Percentiles rank a stretch among this genome's conserved stretches.
These are phyloP conservation scores for Anolis sagrei DNA, from an alignment of 2,113 vertebrate species.

Conservation along the genomic window DNA sequence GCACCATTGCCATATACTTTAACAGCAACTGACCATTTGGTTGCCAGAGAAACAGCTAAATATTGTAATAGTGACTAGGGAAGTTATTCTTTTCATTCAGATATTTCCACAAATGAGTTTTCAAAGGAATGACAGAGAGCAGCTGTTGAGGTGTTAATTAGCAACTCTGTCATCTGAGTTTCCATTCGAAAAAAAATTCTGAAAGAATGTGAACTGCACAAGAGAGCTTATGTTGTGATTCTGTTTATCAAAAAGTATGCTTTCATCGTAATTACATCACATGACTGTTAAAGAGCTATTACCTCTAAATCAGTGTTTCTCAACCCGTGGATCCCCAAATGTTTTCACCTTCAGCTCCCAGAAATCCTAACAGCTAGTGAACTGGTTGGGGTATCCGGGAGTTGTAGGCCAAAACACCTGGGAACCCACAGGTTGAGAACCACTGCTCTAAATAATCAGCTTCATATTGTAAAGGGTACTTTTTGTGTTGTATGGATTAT, in stretches of 20 bases:
- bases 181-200: neutral
- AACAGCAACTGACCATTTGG: neutral
- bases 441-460: neutral
- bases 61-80: conserved; percentile 5
- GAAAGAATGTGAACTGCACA: neutral
- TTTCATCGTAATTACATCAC: neutral
- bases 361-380: no score
- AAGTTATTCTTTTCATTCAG: neutral
- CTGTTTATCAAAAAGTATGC: neutral
- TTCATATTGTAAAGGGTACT: neutral
- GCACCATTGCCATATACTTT: neutral
- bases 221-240: neutral
- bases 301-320: neutral
- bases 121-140: neutral
- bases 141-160: conserved; percentile 2
- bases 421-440: no score
- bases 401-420: no score
- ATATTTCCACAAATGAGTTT: neutral
- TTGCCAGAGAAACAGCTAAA: conserved; percentile 18
- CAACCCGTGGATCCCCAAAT: no score
- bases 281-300: neutral
- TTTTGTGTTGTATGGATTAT: neutral
- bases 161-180: neutral
- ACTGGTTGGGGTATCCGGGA: no score
- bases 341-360: no score